phyloP scores from a whole-genome alignment of 2,888 invertebrate species.

The Drosophila tanythrix region DNA sequence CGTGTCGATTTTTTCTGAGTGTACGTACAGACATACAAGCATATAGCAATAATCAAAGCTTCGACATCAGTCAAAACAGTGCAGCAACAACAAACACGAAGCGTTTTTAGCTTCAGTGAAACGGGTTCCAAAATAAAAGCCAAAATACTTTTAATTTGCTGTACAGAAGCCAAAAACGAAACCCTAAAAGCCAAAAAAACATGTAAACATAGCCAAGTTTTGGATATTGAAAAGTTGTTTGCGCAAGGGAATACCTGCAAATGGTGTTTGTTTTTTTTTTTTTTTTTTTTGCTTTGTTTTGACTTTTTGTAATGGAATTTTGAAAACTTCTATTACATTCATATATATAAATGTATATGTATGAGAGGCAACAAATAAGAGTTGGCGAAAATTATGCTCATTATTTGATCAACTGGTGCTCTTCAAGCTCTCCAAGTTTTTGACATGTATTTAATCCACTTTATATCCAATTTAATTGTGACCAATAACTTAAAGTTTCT shows the following conservation, averaged over 20 bases:
- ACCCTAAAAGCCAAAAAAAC: slow-evolving; percentile 14
- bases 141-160: slow-evolving; percentile 32
- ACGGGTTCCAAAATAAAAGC: slow-evolving; percentile 30
- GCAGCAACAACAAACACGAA: neutral
- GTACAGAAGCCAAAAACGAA: slow-evolving; percentile 21
- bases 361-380: neutral
- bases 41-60: slow-evolving; percentile 7
- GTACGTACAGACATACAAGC: neutral
- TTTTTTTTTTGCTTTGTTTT: neutral
- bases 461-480: neutral
- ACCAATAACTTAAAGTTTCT: neutral
- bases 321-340: neutral
- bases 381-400: neutral
- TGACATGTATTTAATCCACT: neutral
- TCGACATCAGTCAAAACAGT: slow-evolving; percentile 15
- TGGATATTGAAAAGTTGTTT: neutral
- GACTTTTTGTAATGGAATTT: neutral
- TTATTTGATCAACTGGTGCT: neutral
- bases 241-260: neutral
- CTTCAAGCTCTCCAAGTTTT: neutral
- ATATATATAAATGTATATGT: neutral
- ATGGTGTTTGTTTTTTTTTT: neutral
- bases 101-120: slow-evolving; percentile 16
- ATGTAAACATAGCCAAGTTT: slow-evolving; percentile 2
- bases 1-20: neutral